These are phyloP conservation scores for Apeltes quadracus DNA, from an alignment of 2,113 vertebrate genomes.

Conservation along the genomic window DNA sequence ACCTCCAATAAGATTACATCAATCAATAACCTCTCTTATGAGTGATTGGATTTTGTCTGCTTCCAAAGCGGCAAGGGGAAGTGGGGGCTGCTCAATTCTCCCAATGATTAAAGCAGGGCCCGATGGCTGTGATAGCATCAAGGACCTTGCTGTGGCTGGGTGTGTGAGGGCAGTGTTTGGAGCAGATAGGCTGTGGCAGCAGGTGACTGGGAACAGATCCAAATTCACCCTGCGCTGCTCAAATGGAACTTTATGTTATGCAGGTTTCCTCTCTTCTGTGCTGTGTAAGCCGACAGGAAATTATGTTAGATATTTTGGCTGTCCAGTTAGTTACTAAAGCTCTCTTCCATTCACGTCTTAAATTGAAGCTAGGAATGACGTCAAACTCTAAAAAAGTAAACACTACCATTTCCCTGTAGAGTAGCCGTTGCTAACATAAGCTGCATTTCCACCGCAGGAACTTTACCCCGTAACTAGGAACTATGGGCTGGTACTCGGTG, in stretches of 20 bases:
- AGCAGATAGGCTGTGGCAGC: constrained; percentile 66
- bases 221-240: not conserved
- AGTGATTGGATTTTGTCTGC: constrained; percentile 84
- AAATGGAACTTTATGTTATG: not conserved
- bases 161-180: constrained; percentile 77
- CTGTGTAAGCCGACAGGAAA: not conserved
- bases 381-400: not conserved
- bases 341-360: not conserved
- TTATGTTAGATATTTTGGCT: not conserved
- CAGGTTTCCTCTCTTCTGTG: not conserved
- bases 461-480: too few species aligned
- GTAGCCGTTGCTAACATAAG: not conserved
- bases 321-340: not conserved
- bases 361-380: not conserved
- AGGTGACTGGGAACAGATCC: constrained; percentile 27
- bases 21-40: constrained; percentile 86
- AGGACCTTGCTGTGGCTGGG: constrained; percentile 81
- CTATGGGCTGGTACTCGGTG: too few species aligned
- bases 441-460: too few species aligned
- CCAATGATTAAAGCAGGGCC: constrained; percentile 85
- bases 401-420: not conserved
- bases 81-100: constrained; percentile 78
- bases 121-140: constrained; percentile 86
- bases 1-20: constrained; percentile 86
- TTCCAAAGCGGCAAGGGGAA: constrained; percentile 55